A percentile compares a stretch with the other conserved stretches of the same genome.
Conservation (phyloP, 1,140 invertebrate genomes). For the Dinoponera quadriceps region DNA sequence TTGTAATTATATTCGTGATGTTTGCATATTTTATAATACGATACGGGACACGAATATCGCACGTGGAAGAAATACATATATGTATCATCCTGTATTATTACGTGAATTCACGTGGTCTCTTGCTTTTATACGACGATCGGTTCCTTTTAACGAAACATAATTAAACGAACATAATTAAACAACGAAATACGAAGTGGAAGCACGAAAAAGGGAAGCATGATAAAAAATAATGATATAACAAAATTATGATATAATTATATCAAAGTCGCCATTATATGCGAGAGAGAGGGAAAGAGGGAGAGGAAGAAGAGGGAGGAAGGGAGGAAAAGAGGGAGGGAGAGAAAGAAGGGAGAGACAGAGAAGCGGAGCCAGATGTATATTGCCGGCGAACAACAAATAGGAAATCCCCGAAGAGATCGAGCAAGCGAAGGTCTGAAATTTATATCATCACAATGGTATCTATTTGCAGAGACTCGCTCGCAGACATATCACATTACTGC, state of each 20-base stretch:
- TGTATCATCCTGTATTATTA: background rate
- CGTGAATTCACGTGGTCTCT: background rate
- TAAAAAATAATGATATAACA: background rate
- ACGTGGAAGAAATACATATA: background rate
- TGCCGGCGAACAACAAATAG: background rate
- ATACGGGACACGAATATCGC: background rate
- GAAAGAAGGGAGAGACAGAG: too few species aligned
- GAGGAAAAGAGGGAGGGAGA: too few species aligned
- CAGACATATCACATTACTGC: slow-evolving; percentile 42
- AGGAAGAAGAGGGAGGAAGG: too few species aligned
- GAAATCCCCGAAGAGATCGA: background rate
- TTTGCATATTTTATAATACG: slow-evolving; percentile 1
- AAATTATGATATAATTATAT: slow-evolving; percentile 10
- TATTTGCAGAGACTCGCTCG: slow-evolving; percentile 27
- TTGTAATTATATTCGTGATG: background rate
- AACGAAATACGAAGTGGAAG: too few species aligned
- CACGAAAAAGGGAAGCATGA: background rate
- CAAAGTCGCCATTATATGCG: background rate
- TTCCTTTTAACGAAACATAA: background rate
- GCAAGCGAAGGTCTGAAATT: slow-evolving; percentile 38
- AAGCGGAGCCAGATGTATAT: too few species aligned
- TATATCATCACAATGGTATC: slow-evolving; percentile 40
- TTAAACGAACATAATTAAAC: background rate
- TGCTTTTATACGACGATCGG: background rate
- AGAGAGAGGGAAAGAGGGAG: background rate